Base-by-base conservation (phyloP, 2,113 vertebrate species). In the Delphinapterus leucas region DNA sequence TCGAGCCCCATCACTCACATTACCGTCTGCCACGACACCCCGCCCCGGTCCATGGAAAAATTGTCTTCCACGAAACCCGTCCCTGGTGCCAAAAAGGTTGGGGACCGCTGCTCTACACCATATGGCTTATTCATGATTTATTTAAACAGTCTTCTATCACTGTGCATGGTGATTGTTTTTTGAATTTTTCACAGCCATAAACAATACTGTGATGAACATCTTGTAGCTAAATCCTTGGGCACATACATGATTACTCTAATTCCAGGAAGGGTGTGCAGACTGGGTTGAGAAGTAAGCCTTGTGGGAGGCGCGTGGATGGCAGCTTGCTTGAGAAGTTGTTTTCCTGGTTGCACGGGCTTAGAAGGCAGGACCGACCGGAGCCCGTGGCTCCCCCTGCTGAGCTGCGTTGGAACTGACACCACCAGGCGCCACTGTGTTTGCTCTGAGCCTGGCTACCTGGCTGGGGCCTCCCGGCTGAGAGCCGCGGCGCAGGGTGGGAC, bases 251-350 rank as follows among this genome's bases (percentile, higher is more conserved):
- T 74, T 61, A 41, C 18, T 53, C 18, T 25, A 83, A 95, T 91
- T 36, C 44, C 33, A 20, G 38, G 26, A 87, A 80, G 73, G n/a
- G 31, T 63, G 49, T 76, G 91, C 60, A 94, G 77, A 18, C 47
- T 93, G 87, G 31, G 79, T 71, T 91, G 53, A 88, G 73, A 93
- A 88, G 47, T 31, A 81, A 94, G 73, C 41, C 67, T 85, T 93
- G 65, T 65, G 71, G 1, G 36, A 58, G 71, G 13, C 47, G 2
- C 9, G 2, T 20, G 36, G 25, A 71, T 6, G 31, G 68, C 79
- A 86, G n/a, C 55, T 91, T 94, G 90, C 67, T 63, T 93, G 38
- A 71, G 85, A 81, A 80, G 70, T 61, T 61, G 49, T 87, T 82
- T 96, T 41, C 67, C 58, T 28, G 23, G 36, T 20, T 80, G 63